phyloP scores from a whole-genome alignment of 1,140 invertebrate species.

The Globodera ellingtonae region DNA sequence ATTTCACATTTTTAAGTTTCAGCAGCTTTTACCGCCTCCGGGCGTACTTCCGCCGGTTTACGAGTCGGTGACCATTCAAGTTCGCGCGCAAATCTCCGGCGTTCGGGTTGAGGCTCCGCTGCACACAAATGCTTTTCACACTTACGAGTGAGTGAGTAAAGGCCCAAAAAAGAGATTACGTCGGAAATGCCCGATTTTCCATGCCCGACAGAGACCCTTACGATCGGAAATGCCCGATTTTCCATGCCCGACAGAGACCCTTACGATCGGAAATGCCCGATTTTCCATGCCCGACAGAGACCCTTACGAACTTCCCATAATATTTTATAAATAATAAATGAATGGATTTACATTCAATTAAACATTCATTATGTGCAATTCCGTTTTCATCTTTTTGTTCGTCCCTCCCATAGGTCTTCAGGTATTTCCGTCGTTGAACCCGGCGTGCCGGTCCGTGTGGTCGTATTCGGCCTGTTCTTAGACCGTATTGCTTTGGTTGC shows the following conservation, averaged over 20 bases:
- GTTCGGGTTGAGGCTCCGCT: constrained; percentile 52
- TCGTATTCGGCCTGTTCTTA: constrained; percentile 59
- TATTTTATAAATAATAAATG: neutral
- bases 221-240: neutral
- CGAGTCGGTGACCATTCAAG: constrained; percentile 55
- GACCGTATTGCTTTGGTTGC: constrained; percentile 53
- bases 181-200: neutral
- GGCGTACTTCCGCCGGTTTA: constrained; percentile 18
- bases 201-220: too few species aligned
- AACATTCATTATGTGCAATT: neutral
- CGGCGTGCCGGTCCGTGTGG: constrained; percentile 46
- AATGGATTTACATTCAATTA: too few species aligned
- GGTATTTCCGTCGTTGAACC: constrained; percentile 59
- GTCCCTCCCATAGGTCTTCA: constrained; percentile 43
- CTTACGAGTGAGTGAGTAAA: constrained; percentile 52
- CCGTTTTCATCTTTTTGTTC: constrained; percentile 7
- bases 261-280: neutral
- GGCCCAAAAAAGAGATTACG: neutral
- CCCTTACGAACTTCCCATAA: too few species aligned
- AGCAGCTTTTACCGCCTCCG: neutral
- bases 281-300: too few species aligned
- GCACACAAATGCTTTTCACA: constrained; percentile 52
- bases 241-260: too few species aligned
- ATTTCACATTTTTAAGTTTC: neutral
- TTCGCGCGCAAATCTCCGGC: constrained; percentile 57